Evolutionary conservation across 2,797 vertebrate species (phyloP).

Genomic region (Ispidina picta): DNA sequence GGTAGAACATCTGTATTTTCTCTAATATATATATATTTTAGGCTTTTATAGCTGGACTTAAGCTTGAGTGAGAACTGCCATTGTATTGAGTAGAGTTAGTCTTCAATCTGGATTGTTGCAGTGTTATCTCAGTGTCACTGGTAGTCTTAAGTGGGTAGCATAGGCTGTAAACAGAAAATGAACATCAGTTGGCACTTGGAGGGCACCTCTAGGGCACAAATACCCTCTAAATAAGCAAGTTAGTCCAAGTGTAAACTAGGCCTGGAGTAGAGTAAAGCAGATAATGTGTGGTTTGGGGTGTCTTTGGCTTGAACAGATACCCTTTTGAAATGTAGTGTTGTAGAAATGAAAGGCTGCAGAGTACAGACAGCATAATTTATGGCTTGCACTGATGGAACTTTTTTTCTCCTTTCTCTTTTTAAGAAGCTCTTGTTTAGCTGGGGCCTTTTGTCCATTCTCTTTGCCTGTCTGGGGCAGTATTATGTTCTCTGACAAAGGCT

Average conservation of each 20-base stretch:
- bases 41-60: background rate
- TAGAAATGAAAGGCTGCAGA: background rate
- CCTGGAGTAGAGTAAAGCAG: background rate
- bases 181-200: background rate
- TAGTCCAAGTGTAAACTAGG: background rate
- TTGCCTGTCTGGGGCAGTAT: constrained; percentile 27
- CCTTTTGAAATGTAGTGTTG: background rate
- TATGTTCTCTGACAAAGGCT: constrained; percentile 47
- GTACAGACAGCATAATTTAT: background rate
- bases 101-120: background rate
- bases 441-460: background rate
- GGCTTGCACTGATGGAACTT: background rate
- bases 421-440: background rate
- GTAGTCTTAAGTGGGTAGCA: background rate
- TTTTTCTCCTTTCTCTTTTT: background rate
- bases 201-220: background rate
- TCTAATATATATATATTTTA: background rate
- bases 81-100: background rate
- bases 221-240: background rate
- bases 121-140: background rate
- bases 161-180: background rate
- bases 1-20: background rate
- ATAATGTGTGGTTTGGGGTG: background rate
- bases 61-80: background rate
- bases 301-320: background rate